Base-by-base conservation (phyloP, 2,113 vertebrate genomes). In the Globicephala melas region DNA sequence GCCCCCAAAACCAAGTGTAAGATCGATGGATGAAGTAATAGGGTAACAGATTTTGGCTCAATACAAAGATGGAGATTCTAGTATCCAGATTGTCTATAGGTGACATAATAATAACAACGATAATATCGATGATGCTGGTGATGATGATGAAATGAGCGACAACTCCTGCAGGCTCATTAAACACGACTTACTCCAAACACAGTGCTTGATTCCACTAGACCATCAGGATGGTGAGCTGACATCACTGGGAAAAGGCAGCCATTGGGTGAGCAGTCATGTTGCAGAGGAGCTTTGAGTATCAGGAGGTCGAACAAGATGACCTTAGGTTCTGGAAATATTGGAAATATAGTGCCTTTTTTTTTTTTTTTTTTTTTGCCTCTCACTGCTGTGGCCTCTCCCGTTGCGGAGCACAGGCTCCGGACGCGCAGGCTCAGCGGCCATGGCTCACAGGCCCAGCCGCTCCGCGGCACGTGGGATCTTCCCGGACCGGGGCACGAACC, bases 1-100 rank as follows among this genome's bases (percentile, higher is more conserved):
- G 25, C 23, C 60, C 70, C 44, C 23, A 81, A 93, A 82, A 20
- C 65, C 65, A 95, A 94, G 90, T 44, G 31, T 79, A 94, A 96
- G 79, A 77, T 89, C 13, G 1, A 55, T 84, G 50, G 36, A 36
- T 63, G 53, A 96, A 92, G 23, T 63, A 58, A 73, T 58, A 74
- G n/a, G 58, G 41, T 60, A 85, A 87, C 17, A 84, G 44, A 76
- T 94, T 83, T 92, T 31, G 76, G n/a, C 18, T 96, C 94, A 62
- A 38, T 67, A 38, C 53, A 55, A 74, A 88, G 62, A 58, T 53
- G 71, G 12, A 36, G 28, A 36, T 82, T 74, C 86, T 67, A 89
- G 9, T 38, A 18, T 63, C 63, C 68, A 70, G 84, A 65, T 68
- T 68, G 2, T 94, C 68, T 94, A 1, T 25, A 63, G 50, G 53